Evolutionary conservation across 2,888 invertebrate genomes (phyloP).

Genomic region (Hofmannophila pseudospretella): DNA sequence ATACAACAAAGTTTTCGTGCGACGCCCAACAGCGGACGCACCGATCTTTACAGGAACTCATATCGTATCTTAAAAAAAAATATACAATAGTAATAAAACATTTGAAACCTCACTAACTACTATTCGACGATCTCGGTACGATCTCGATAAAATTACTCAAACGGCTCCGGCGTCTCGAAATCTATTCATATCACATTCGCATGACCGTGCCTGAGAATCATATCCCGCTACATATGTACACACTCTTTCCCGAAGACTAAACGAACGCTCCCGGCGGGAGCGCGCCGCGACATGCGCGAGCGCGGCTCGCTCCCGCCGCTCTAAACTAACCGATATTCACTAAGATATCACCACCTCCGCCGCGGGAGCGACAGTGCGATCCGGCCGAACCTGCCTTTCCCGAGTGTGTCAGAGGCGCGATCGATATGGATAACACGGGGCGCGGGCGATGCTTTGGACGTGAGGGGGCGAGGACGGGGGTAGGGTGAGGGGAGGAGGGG

Average conservation of each 20-base stretch:
- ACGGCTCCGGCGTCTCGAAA: conserved; percentile 73
- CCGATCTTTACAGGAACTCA: conserved; percentile 76
- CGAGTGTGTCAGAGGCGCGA: conserved; percentile 63
- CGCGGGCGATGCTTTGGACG: conserved; percentile 38
- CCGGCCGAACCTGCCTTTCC: conserved; percentile 51
- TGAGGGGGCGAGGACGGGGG: conserved; percentile 19
- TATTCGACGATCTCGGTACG: conserved; percentile 72
- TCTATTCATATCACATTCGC: conserved; percentile 77
- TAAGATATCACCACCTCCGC: conserved; percentile 55
- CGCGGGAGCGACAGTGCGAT: conserved; percentile 43
- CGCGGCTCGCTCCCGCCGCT: conserved; percentile 32
- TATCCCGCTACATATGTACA: conserved; percentile 76
- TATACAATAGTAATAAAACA: conserved; percentile 76
- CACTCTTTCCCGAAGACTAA: conserved; percentile 62
- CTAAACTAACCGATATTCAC: conserved; percentile 57
- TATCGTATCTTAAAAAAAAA: conserved; percentile 76
- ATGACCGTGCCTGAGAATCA: conserved; percentile 75
- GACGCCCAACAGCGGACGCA: conserved; percentile 49
- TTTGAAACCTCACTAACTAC: conserved; percentile 78
- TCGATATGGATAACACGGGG: conserved; percentile 54
- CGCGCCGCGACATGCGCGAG: conserved; percentile 24
- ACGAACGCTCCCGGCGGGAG: conserved; percentile 33
- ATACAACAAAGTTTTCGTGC: conserved; percentile 66
- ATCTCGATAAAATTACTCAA: conserved; percentile 71
- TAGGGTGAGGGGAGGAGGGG: conserved; percentile 3